A percentile compares a stretch with the other conserved stretches of the same genome.
These are phyloP conservation scores for Xyrichtys novacula DNA, from an alignment of 2,797 vertebrate species.

Conservation along the genomic window DNA sequence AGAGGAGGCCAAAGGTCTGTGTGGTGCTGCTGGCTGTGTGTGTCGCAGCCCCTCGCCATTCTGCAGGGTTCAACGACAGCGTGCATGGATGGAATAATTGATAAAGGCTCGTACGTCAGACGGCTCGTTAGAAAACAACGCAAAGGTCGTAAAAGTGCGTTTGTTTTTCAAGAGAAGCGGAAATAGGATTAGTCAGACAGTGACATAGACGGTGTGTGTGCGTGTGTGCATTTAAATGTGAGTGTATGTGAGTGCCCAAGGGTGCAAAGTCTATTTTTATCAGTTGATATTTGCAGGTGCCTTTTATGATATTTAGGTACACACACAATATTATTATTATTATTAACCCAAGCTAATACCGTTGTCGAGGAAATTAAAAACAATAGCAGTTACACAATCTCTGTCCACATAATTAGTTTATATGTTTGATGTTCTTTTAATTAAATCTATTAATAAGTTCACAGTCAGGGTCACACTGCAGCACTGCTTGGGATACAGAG, in stretches of 20 bases:
- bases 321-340: background rate
- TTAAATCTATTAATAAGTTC: background rate
- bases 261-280: conserved; percentile 27
- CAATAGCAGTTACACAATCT: background rate
- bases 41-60: conserved; percentile 6
- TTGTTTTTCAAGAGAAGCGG: conserved; percentile 61
- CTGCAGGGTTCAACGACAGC: conserved; percentile 31
- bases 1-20: conserved; percentile 51
- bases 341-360: background rate
- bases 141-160: conserved; percentile 60
- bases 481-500: background rate
- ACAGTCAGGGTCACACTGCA: background rate
- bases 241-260: conserved; percentile 6
- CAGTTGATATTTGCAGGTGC: conserved; percentile 14
- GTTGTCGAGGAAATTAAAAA: background rate
- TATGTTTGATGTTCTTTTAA: background rate
- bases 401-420: background rate
- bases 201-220: conserved; percentile 42
- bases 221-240: conserved; percentile 7
- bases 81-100: conserved; percentile 62
- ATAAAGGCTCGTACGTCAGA: conserved; percentile 67
- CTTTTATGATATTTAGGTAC: conserved; percentile 5
- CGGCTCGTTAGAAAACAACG: conserved; percentile 51
- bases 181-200: conserved; percentile 70
- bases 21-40: conserved; percentile 1